Base-by-base conservation (phyloP, 2,113 vertebrate genomes). In the Eurystomus gularis region DNA sequence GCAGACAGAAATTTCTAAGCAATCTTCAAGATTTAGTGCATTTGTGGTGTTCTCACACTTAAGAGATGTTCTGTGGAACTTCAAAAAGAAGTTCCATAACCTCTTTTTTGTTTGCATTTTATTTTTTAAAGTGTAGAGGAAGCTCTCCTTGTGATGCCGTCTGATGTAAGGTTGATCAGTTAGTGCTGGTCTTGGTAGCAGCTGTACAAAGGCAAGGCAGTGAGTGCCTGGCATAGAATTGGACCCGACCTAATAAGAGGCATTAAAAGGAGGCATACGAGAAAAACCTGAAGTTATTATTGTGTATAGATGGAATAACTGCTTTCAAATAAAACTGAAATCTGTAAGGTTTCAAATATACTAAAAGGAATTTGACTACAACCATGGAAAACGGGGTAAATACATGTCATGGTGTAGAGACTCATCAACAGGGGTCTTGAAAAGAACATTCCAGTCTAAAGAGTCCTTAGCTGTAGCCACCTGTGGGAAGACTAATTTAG, bases 331-430 rank as follows among this genome's bases (percentile, higher is more conserved):
- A 78, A 85, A 82, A 70, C 39, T 29, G 25, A 66, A 88, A 66
- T 17, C 6, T 55, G 4, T 76, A 44, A 68, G 14, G 5, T 88
- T 88, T 86, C 25, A 73, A 65, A 46, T 86, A 24, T 13, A 13
- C 19, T 49, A 28, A 40, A 37, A 68, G 28, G 9, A 86, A 52
- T 80, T 77, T 66, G 40, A 28, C 26, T 54, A 18, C 49, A 68
- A 13, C 35, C 24, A 11, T 60, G 28, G 61, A 39, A 80, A 85
- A 55, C 11, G 42, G 33, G 13, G 25, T 54, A 49, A 39, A 42
- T 62, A 6, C 0, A 4, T 35, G 6, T 58, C 2, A 2, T 0
- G 1, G 11, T 42, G 18, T 65, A 87, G 35, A 73, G 21, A 24
- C 13, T 82, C 20, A 51, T 13, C 40, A 73, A 23, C 3, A 26